Evolutionary conservation across 2,888 invertebrate genomes (phyloP).

Genomic region (Baccha elongata): DNA sequence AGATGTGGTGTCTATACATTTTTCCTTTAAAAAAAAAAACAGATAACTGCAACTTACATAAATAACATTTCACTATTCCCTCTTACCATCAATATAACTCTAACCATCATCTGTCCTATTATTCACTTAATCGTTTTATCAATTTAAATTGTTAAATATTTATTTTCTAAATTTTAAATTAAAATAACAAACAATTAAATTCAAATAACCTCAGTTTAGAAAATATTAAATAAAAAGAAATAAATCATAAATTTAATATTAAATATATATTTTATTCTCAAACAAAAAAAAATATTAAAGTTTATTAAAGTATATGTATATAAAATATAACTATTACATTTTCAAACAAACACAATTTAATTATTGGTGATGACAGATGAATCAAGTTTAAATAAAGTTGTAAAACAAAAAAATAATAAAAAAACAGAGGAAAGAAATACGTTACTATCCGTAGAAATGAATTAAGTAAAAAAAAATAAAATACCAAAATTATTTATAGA

Average conservation of each 20-base stretch:
- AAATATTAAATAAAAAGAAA: neutral
- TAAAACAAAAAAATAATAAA: conserved; percentile 1
- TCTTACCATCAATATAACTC: too few relatives aligned
- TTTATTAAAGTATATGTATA: too few relatives aligned
- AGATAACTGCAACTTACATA: too few relatives aligned
- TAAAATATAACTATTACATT: too few relatives aligned
- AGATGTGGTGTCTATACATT: too few relatives aligned
- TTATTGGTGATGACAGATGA: neutral
- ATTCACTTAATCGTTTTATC: neutral
- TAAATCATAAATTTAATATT: neutral
- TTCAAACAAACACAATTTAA: too few relatives aligned
- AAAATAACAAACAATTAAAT: neutral
- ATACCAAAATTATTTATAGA: conserved; percentile 11
- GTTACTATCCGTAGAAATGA: conserved; percentile 27
- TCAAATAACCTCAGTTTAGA: neutral
- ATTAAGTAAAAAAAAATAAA: conserved; percentile 9
- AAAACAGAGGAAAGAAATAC: neutral
- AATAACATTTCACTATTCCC: too few relatives aligned
- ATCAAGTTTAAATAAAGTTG: conserved; percentile 13
- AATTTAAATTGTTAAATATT: neutral
- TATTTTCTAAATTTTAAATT: neutral
- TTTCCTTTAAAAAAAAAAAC: too few relatives aligned
- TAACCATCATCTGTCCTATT: too few relatives aligned
- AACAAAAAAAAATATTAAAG: neutral
- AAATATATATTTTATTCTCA: neutral